A percentile compares a stretch with the other conserved stretches of the same genome.
phyloP scores from a whole-genome alignment of 2,888 invertebrate species.

The Philaethria dido region DNA sequence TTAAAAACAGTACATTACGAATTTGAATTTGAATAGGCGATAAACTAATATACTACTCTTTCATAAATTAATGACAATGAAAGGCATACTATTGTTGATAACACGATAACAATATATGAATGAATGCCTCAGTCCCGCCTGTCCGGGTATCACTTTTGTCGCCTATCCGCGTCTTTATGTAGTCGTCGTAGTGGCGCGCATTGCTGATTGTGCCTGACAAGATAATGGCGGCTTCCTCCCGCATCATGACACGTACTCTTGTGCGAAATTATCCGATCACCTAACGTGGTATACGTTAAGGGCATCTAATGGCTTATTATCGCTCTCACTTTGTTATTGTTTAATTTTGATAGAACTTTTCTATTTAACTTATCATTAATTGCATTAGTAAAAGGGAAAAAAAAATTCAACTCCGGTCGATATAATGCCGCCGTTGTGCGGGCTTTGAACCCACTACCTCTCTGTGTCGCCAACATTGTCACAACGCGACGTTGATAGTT shows the following conservation, averaged over 20 bases:
- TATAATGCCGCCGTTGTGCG: too few species aligned
- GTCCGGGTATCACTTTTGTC: constrained; percentile 29
- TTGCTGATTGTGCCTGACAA: constrained; percentile 79
- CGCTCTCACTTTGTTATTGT: neutral
- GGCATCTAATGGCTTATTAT: constrained; percentile 57
- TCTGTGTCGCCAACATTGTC: neutral
- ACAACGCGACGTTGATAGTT: neutral
- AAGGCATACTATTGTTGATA: constrained; percentile 14
- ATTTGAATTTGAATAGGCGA: too few species aligned
- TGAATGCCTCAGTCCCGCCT: constrained; percentile 31
- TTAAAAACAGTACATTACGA: too few species aligned
- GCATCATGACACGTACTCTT: constrained; percentile 70
- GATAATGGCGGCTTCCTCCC: constrained; percentile 82
- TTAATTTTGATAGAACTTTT: neutral
- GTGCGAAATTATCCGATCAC: constrained; percentile 64
- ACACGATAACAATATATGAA: constrained; percentile 37
- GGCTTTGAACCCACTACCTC: too few species aligned
- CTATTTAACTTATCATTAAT: too few species aligned
- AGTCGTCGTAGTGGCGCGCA: constrained; percentile 48
- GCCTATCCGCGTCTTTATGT: constrained; percentile 54
- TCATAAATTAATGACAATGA: constrained; percentile 2
- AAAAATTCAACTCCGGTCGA: too few species aligned
- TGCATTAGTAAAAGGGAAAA: too few species aligned
- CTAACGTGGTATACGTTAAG: constrained; percentile 52
- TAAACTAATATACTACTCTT: too few species aligned